Evolutionary conservation across 2,888 invertebrate species (phyloP).

Genomic region (Nephrotoma guestfalica): DNA sequence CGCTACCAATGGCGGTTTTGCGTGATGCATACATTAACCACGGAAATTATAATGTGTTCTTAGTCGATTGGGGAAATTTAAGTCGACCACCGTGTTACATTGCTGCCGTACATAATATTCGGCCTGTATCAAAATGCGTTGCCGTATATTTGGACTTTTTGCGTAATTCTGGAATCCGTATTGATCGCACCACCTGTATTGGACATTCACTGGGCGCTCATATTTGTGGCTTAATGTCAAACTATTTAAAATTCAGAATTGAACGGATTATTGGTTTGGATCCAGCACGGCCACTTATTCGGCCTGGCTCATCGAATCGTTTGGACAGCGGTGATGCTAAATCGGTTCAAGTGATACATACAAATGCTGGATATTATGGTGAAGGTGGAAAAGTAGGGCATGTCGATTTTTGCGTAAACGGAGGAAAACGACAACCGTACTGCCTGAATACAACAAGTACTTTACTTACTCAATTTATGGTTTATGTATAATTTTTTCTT

Average conservation of each 20-base stretch:
- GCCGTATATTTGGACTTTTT: constrained; percentile 48
- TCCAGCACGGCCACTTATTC: constrained; percentile 58
- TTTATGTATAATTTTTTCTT: no score
- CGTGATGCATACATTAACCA: constrained; percentile 60
- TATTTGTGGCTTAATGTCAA: constrained; percentile 59
- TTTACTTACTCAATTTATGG: not conserved
- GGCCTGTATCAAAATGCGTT: constrained; percentile 53
- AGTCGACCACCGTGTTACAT: constrained; percentile 56
- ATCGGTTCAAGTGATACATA: constrained; percentile 64
- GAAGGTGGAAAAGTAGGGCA: constrained; percentile 58
- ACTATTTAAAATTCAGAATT: constrained; percentile 54
- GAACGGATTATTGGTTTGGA: constrained; percentile 64
- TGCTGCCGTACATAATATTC: constrained; percentile 60
- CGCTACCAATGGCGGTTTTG: constrained; percentile 54
- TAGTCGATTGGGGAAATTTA: constrained; percentile 63
- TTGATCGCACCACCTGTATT: constrained; percentile 54
- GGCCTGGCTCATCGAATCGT: constrained; percentile 41
- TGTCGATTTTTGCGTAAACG: constrained; percentile 68
- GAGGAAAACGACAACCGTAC: constrained; percentile 57
- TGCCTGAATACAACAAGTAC: constrained; percentile 54
- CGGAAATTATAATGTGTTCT: constrained; percentile 60
- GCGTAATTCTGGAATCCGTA: constrained; percentile 47
- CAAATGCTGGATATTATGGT: constrained; percentile 66
- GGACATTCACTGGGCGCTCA: constrained; percentile 68
- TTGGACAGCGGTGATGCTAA: constrained; percentile 59